Percentiles rank a stretch among this genome's conserved stretches.
Conservation (phyloP, 1,140 invertebrate species). For the Spodoptera frugiperda region DNA sequence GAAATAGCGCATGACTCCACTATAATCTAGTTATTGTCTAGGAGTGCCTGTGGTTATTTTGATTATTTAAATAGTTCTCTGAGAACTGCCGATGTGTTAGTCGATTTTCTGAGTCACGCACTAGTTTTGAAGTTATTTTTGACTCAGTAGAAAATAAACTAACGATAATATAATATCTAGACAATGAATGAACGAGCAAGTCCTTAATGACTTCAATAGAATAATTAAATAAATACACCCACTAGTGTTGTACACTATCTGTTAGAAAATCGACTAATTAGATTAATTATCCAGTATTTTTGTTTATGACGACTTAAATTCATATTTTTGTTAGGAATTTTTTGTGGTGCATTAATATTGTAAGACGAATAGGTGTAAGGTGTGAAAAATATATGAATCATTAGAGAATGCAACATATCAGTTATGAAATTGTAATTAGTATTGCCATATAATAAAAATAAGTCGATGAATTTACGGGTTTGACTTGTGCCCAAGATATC, state of each 20-base stretch:
- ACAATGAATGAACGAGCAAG: neutral
- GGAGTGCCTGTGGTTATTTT: constrained; percentile 18
- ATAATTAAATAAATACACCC: neutral
- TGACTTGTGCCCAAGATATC: constrained; percentile 20
- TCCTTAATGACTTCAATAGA: neutral
- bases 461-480: constrained; percentile 11
- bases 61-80: constrained; percentile 36
- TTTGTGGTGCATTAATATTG: constrained; percentile 47
- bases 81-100: constrained; percentile 40
- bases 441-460: constrained; percentile 34
- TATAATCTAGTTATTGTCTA: constrained; percentile 43
- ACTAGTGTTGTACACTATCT: neutral
- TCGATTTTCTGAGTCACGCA: constrained; percentile 34
- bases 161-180: neutral
- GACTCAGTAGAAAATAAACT: neutral
- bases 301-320: constrained; percentile 42
- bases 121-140: constrained; percentile 19
- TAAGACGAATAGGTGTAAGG: constrained; percentile 29
- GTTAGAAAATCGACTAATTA: constrained; percentile 44
- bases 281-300: constrained; percentile 44
- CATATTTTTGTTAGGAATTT: constrained; percentile 49
- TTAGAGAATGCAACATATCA: constrained; percentile 32
- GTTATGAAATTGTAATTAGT: constrained; percentile 5
- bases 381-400: constrained; percentile 16
- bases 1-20: constrained; percentile 48